Conservation (phyloP, 2,113 vertebrate genomes). For the Atractosteus spatula region DNA sequence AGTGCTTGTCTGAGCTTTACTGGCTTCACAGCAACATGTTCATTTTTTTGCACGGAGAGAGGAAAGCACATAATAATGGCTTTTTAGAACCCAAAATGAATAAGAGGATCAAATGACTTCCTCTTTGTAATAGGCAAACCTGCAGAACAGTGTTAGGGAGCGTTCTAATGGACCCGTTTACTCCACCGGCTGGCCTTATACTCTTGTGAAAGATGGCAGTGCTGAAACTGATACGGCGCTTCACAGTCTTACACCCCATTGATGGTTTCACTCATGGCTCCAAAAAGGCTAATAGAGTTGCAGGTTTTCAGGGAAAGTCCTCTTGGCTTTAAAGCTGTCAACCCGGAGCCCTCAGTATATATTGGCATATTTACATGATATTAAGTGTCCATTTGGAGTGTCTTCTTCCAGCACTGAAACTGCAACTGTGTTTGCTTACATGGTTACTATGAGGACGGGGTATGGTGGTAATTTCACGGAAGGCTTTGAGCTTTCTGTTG, state of each 20-base stretch:
- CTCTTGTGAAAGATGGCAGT: constrained; percentile 47
- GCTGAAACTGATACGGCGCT: constrained; percentile 50
- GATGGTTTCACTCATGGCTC: constrained; percentile 50
- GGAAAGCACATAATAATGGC: too few species aligned
- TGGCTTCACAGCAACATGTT: too few species aligned
- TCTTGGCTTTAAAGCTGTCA: constrained; percentile 62
- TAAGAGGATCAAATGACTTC: too few species aligned
- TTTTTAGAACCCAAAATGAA: too few species aligned
- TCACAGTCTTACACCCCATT: constrained; percentile 29
- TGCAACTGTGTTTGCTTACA: constrained; percentile 64
- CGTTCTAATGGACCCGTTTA: constrained; percentile 46
- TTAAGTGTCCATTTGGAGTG: constrained; percentile 54
- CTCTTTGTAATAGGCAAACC: too few species aligned
- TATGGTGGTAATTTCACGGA: constrained; percentile 45
- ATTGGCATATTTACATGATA: constrained; percentile 71
- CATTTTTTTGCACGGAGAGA: too few species aligned
- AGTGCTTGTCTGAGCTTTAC: too few species aligned
- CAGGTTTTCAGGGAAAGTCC: constrained; percentile 38
- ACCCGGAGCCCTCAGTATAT: constrained; percentile 49
- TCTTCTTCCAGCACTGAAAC: constrained; percentile 51
- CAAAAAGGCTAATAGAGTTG: constrained; percentile 58
- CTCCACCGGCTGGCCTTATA: constrained; percentile 44
- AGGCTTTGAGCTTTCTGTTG: constrained; percentile 12
- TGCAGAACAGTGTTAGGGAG: too few species aligned
- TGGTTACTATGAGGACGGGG: constrained; percentile 57